phyloP scores from a whole-genome alignment of 2,797 vertebrate genomes.

The Oceanodroma leucorhoa region DNA sequence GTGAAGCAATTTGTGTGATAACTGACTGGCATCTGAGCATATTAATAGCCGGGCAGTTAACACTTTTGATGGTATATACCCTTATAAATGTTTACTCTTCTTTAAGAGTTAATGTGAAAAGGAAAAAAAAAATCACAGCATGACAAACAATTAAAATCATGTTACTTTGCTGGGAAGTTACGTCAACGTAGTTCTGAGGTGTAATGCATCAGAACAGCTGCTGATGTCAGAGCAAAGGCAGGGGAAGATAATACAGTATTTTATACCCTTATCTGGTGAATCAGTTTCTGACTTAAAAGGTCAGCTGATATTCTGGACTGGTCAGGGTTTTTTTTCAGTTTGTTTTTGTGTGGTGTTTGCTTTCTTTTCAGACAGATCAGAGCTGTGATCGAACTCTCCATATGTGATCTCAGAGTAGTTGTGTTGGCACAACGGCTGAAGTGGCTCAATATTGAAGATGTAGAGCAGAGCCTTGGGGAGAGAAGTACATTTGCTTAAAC shows the following conservation, averaged over 20 bases:
- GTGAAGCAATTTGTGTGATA: background rate
- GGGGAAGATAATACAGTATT: background rate
- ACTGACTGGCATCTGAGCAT: background rate
- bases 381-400: background rate
- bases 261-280: background rate
- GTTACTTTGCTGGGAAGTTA: background rate
- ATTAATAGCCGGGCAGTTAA: background rate
- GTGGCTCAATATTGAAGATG: background rate
- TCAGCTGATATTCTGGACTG: background rate
- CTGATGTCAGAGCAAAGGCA: background rate
- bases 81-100: background rate
- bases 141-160: background rate
- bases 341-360: background rate
- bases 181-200: fast-evolving
- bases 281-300: background rate
- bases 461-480: background rate
- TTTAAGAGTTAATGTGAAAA: background rate
- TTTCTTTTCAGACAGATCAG: background rate
- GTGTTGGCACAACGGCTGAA: background rate
- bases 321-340: background rate
- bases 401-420: background rate
- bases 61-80: background rate
- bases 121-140: background rate
- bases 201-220: background rate
- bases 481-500: background rate